A percentile compares a stretch with the other conserved stretches of the same genome.
Evolutionary conservation across 2,113 vertebrate genomes (phyloP).

Genomic region (Gymnarchus niloticus): DNA sequence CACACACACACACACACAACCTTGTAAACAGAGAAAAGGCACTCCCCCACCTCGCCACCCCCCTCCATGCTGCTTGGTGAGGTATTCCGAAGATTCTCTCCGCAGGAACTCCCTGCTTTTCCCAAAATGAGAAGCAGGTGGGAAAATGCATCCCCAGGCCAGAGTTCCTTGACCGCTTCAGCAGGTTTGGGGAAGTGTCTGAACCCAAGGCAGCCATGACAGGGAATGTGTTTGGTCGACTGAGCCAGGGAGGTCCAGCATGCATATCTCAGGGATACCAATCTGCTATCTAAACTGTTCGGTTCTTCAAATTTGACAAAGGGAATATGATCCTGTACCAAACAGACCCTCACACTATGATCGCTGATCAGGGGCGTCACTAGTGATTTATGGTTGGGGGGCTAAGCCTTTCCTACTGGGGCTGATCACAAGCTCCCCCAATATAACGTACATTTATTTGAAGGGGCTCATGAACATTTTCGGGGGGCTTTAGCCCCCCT

Average conservation of each 20-base stretch:
- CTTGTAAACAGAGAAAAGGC: background rate
- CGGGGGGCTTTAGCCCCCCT: no score
- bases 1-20: no score
- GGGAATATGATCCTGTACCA: background rate
- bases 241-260: background rate
- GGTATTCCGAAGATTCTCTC: background rate
- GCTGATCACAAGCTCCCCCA: no score
- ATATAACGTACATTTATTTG: no score
- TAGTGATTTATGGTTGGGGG: no score
- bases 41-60: no score
- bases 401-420: no score
- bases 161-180: background rate
- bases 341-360: background rate
- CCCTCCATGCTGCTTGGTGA: background rate
- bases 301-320: background rate
- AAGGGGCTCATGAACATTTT: no score
- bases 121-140: background rate
- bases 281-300: background rate
- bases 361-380: no score
- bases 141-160: no score
- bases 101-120: background rate
- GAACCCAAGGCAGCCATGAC: background rate
- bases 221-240: no score
- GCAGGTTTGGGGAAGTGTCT: no score
- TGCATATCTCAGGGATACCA: background rate